Evolutionary conservation across 1,140 invertebrate genomes (phyloP).

Genomic region (Macrostomum lignano): DNA sequence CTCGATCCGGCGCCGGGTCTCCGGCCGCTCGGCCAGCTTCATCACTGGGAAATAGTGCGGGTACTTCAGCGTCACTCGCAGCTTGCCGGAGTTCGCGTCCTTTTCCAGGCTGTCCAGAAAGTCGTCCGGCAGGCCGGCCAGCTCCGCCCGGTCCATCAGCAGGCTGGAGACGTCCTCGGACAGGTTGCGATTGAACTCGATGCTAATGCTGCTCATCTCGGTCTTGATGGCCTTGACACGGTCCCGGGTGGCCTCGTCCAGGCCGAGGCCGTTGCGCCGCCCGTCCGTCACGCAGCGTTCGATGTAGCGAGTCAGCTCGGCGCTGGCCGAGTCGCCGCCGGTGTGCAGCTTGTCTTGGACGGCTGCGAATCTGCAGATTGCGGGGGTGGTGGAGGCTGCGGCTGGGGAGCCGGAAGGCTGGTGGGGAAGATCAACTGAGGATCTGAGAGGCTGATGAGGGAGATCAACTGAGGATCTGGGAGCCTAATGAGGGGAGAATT

Average conservation of each 20-base stretch:
- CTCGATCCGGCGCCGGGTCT: slow-evolving; percentile 11
- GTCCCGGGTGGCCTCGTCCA: slow-evolving; percentile 24
- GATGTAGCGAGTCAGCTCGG: slow-evolving; percentile 25
- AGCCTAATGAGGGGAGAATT: too few species aligned
- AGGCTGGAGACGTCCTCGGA: slow-evolving; percentile 31
- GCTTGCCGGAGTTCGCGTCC: slow-evolving; percentile 27
- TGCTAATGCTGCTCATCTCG: slow-evolving; percentile 28
- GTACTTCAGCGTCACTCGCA: slow-evolving; percentile 31
- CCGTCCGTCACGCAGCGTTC: slow-evolving; percentile 29
- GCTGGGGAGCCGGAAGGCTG: too few species aligned
- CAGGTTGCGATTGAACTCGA: slow-evolving; percentile 31
- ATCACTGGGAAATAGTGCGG: slow-evolving; percentile 33
- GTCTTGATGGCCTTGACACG: slow-evolving; percentile 30
- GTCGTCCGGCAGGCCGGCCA: slow-evolving; percentile 26
- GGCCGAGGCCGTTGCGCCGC: slow-evolving; percentile 30
- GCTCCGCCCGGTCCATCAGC: slow-evolving; percentile 25
- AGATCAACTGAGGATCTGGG: too few species aligned
- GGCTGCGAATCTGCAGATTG: too few species aligned
- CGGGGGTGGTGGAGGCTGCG: too few species aligned
- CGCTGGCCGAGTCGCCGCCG: too few species aligned
- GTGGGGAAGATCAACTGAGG: too few species aligned
- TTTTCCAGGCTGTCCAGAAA: slow-evolving; percentile 27
- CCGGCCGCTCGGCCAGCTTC: slow-evolving; percentile 28
- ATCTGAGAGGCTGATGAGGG: too few species aligned
- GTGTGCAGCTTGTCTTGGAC: too few species aligned